Base-by-base conservation (phyloP, 2,113 vertebrate species). In the Morphnarchus princeps region DNA sequence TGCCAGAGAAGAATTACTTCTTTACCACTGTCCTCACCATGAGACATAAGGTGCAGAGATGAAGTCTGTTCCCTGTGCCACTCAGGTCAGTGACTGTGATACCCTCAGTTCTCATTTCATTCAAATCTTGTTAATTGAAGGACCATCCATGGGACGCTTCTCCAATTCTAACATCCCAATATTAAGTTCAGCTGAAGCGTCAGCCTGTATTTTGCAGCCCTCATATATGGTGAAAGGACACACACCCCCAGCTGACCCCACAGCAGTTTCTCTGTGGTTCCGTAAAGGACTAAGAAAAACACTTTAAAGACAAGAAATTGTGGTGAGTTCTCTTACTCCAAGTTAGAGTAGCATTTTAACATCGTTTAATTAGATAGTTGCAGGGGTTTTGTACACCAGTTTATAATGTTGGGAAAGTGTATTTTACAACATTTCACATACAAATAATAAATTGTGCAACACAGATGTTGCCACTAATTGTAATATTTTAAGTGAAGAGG, bases 401-500 rank as follows among this genome's bases (percentile, higher is more conserved):
- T 91, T 71, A 45, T 62, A 70, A 42, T 12, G 18, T n/a, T 89
- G 73, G 55, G 43, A 84, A 82, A 74, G 32, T 29, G 7, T 50
- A 18, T 90, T 92, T 95, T 91, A 65, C 34, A 92, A 32, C 43
- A 59, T 5, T 63, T 18, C 29, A 62, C 28, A 65, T 21, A 87
- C n/a, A 91, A 66, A 82, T 62, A 89, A 86, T 31, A 71, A 91
- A 90, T 55, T 63, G 52, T 85, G 63, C 80, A 70, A 82, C 34
- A 61, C 72, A 93, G 73, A 88, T 91, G 84, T 95, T 95, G 69
- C 45, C 14, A 42, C 58, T 90, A 82, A 79, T 82, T 89, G 50
- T 88, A 94, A 69, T 90, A 63, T 74, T 90, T 87, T 85, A 93
- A 96, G 18, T 77, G 32, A 82, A 43, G 54, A 94, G 62, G 42